Percentiles rank a stretch among this genome's conserved stretches.
phyloP scores from a whole-genome alignment of 2,113 vertebrate genomes.

The Eudorcas thomsonii region DNA sequence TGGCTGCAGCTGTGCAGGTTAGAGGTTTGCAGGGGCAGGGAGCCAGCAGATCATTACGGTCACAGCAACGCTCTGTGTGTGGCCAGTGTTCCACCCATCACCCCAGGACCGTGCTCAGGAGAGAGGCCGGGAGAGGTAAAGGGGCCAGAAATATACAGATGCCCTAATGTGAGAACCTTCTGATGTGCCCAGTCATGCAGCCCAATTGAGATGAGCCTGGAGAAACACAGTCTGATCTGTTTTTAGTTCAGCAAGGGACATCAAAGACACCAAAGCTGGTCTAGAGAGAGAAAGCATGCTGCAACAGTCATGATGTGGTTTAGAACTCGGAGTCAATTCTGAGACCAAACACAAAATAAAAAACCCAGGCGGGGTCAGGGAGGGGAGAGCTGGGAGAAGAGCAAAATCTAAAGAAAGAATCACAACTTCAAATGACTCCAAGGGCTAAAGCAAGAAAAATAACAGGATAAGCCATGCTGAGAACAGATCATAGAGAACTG shows the following conservation, averaged over 20 bases:
- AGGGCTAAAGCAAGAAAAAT: not conserved
- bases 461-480: not conserved
- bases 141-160: not conserved
- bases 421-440: not conserved
- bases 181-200: not conserved
- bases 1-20: constrained; percentile 12
- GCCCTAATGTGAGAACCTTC: not conserved
- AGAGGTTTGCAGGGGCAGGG: not conserved
- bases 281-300: rapidly evolving
- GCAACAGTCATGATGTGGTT: not conserved
- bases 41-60: not conserved
- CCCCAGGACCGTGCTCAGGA: not conserved
- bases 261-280: not conserved
- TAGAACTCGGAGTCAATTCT: not conserved
- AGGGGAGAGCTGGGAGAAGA: not conserved
- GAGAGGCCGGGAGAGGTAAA: not conserved
- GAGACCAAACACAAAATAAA: not conserved
- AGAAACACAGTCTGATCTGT: not conserved
- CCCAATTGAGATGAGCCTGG: rapidly evolving
- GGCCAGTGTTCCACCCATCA: not conserved
- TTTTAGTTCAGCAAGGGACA: not conserved
- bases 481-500: rapidly evolving
- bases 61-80: rapidly evolving
- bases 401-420: not conserved
- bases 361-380: not conserved